Base-by-base conservation (phyloP, 2,888 invertebrate species). In the Myopa testacea region DNA sequence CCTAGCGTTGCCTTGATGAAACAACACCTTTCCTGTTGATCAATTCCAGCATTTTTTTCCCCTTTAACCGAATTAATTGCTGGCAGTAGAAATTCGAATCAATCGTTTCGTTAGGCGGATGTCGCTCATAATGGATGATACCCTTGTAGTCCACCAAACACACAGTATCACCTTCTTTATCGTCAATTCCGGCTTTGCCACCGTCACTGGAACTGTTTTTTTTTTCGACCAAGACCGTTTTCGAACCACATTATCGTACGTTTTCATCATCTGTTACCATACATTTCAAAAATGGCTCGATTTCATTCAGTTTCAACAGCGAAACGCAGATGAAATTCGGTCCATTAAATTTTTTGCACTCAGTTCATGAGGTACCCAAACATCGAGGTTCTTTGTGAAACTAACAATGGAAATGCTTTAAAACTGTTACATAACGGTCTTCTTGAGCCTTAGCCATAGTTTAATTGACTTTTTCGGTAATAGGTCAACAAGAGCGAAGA, bases 261-360 rank as follows among this genome's bases (percentile, higher is more conserved):
- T 52, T 52, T 52, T 52, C 14, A 52, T 52, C 52, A 52, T 3
- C 52, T 52, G 52, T 3, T 52, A 52, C 52, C 8, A 52, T 52
- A 52, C 52, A 3, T 52, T 52, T 52, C 26, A 52, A 52, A 52
- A 52, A 52, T 52, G 52, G 52, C 52, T 52, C 52, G 52, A 52
- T 52, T 12, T 52, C 52, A 52, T 1, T 52, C 52, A 8, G 14
- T 52, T 52, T 52, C 52, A 52, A 52, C 52, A 52, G 52, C 52
- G 52, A 52, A 52, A 12, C 52, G 52, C 52, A 52, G 52, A 52
- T 52, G 52, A 52, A 52, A 52, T 52, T 52, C 52, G 52, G 3
- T 52, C 52, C 52, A 52, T 52, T 52, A 52, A 52, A 52, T 52
- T 1, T 52, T 52, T 84, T 76, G 77, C 75, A 79, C 78, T 77